Percentiles rank a stretch among this genome's conserved stretches.
Conservation (phyloP, 2,113 vertebrate species). For the Marmota flaviventris region DNA sequence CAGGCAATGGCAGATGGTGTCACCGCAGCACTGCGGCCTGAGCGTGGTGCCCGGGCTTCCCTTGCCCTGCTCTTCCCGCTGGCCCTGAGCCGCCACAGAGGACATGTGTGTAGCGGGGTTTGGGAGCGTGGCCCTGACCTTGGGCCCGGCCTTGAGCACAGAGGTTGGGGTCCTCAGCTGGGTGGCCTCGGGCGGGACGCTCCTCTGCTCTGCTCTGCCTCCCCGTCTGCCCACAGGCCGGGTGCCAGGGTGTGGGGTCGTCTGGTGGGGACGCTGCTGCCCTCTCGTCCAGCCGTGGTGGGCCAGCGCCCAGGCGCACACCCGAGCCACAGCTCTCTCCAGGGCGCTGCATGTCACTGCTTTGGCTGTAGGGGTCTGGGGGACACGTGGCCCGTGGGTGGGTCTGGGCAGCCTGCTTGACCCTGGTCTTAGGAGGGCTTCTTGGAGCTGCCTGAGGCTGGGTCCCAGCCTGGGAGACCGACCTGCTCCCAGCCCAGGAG, state of each 20-base stretch:
- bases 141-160: neutral
- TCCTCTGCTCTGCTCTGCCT: neutral
- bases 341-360: too few species aligned
- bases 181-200: neutral
- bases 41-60: neutral
- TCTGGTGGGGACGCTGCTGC: too few species aligned
- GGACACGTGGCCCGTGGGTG: neutral
- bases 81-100: neutral
- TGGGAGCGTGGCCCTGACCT: neutral
- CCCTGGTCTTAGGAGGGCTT: neutral
- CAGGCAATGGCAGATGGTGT: too few species aligned
- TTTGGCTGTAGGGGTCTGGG: neutral
- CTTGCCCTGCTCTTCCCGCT: too few species aligned
- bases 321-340: neutral
- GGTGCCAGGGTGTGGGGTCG: neutral
- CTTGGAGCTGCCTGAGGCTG: too few species aligned
- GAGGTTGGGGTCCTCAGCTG: neutral
- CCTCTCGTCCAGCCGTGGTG: too few species aligned
- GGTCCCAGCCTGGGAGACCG: too few species aligned
- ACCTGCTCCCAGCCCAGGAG: too few species aligned
- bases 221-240: rapidly evolving
- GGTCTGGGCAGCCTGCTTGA: too few species aligned
- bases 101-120: neutral
- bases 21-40: too few species aligned
- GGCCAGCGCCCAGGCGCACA: too few species aligned